phyloP scores from a whole-genome alignment of 2,797 vertebrate species.

The Taenioides sp. region DNA sequence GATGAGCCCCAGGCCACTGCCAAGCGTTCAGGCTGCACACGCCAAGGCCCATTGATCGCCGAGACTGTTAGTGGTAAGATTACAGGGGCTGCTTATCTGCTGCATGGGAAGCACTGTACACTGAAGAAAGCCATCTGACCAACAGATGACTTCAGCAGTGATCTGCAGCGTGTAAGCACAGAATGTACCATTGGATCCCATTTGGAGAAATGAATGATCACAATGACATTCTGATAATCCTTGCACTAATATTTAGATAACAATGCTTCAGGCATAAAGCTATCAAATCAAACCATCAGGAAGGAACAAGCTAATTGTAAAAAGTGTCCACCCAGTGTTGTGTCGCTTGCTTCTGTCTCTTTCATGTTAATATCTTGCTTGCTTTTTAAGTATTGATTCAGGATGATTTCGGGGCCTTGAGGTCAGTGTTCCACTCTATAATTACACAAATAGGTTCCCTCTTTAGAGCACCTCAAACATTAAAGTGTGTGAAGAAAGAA shows the following conservation, averaged over 20 bases:
- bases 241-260: conserved; percentile 21
- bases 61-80: conserved; percentile 78
- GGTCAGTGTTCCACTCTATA: conserved; percentile 25
- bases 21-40: conserved; percentile 54
- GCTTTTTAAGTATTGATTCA: conserved; percentile 43
- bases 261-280: conserved; percentile 2
- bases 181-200: conserved; percentile 38
- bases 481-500: conserved; percentile 39
- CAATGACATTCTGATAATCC: conserved; percentile 13
- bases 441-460: conserved; percentile 1
- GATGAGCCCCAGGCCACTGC: conserved; percentile 53
- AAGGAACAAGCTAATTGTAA: conserved; percentile 25
- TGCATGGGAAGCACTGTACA: conserved; percentile 66
- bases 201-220: conserved; percentile 35
- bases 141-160: conserved; percentile 55
- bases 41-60: conserved; percentile 61
- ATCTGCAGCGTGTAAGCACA: conserved; percentile 38
- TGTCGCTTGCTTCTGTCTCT: conserved; percentile 38
- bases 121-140: conserved; percentile 56
- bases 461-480: conserved; percentile 13
- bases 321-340: conserved; percentile 27
- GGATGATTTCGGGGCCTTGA: conserved; percentile 58
- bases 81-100: conserved; percentile 47
- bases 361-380: conserved; percentile 59
- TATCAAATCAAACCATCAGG: conserved; percentile 16